Conservation (phyloP, 2,113 vertebrate species). For the Aspiorhynchus laticeps region DNA sequence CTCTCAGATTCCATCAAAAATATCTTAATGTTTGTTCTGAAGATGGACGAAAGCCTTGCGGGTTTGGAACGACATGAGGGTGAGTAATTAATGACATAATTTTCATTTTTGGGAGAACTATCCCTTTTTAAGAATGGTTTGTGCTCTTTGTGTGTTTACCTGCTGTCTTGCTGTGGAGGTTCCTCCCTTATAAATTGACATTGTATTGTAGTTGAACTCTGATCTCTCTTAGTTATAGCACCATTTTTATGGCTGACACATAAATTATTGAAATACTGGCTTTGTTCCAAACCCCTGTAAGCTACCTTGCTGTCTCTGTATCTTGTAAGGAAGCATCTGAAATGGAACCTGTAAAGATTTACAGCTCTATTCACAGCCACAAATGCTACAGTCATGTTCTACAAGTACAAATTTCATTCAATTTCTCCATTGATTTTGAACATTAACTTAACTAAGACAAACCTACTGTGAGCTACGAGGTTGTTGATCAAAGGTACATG, state of each 20-base stretch:
- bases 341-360: background rate
- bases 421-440: background rate
- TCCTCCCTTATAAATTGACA: conserved; percentile 7
- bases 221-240: conserved; percentile 3
- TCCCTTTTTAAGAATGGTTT: background rate
- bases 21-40: too few species aligned
- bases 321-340: background rate
- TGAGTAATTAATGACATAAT: too few species aligned
- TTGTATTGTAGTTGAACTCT: conserved; percentile 24
- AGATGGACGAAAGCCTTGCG: too few species aligned
- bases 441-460: background rate
- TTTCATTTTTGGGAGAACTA: background rate
- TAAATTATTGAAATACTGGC: background rate
- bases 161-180: background rate
- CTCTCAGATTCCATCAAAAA: too few species aligned
- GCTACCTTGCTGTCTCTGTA: background rate
- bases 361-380: background rate
- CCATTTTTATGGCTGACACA: background rate
- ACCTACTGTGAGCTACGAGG: background rate
- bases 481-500: background rate
- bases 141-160: background rate
- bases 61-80: too few species aligned
- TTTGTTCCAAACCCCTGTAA: background rate
- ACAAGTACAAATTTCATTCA: background rate
- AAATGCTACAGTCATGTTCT: background rate